These are phyloP conservation scores for Tortrix viridana DNA, from an alignment of 2,888 invertebrate genomes.

Conservation along the genomic window DNA sequence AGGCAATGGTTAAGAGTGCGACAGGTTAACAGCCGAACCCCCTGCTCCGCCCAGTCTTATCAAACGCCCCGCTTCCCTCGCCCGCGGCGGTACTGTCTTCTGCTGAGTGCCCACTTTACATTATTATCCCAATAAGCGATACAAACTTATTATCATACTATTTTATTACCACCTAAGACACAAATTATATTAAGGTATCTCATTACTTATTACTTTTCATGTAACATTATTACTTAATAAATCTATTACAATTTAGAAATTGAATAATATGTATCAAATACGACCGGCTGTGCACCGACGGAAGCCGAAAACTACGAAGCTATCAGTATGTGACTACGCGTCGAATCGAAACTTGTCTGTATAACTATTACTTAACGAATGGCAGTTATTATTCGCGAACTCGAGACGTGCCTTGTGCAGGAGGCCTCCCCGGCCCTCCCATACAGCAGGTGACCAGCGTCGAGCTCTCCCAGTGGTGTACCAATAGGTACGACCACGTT, in stretches of 20 bases:
- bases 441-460: neutral
- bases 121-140: conserved; percentile 66
- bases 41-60: conserved; percentile 35
- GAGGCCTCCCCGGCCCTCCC: conserved; percentile 17
- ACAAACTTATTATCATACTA: conserved; percentile 79
- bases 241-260: conserved; percentile 82
- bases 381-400: conserved; percentile 80
- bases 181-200: conserved; percentile 81
- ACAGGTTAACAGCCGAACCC: conserved; percentile 51
- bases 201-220: conserved; percentile 76
- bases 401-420: conserved; percentile 52
- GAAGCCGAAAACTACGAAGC: conserved; percentile 75
- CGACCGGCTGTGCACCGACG: conserved; percentile 80
- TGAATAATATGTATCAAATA: conserved; percentile 82
- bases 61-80: conserved; percentile 14
- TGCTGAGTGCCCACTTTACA: conserved; percentile 54
- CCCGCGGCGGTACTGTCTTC: conserved; percentile 36
- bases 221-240: conserved; percentile 81
- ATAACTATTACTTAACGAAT: conserved; percentile 79
- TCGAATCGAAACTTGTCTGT: conserved; percentile 59
- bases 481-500: conserved; percentile 48
- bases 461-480: neutral
- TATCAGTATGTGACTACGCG: conserved; percentile 63
- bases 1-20: conserved; percentile 55
- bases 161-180: conserved; percentile 82